Percentiles rank a stretch among this genome's conserved stretches.
Evolutionary conservation across 2,888 invertebrate genomes (phyloP).

Genomic region (Nomada ferruginata): DNA sequence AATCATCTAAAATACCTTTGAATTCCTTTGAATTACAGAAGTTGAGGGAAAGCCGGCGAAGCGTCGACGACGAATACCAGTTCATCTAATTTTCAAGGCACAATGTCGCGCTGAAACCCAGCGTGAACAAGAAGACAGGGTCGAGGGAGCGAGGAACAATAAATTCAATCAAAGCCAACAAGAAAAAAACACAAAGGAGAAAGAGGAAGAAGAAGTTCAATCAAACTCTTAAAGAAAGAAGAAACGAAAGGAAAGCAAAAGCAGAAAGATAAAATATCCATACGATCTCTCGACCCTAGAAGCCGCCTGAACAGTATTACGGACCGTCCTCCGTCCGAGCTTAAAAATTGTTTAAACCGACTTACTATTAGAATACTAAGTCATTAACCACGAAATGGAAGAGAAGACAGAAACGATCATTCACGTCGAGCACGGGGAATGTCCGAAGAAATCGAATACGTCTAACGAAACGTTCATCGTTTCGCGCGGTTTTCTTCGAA

Average conservation of each 20-base stretch:
- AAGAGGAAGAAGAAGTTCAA: neutral
- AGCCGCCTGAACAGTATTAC: conserved; percentile 76
- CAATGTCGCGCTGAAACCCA: conserved; percentile 45
- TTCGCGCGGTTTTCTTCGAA: neutral
- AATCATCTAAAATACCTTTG: neutral
- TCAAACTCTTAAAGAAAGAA: conserved; percentile 27
- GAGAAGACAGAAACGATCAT: neutral
- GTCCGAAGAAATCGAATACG: neutral
- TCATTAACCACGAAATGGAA: conserved; percentile 43
- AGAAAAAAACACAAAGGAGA: conserved; percentile 12
- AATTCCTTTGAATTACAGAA: conserved; percentile 68
- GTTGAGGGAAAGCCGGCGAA: conserved; percentile 58
- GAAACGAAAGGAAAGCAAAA: neutral
- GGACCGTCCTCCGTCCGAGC: conserved; percentile 75
- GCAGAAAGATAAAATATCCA: neutral
- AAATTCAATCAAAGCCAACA: conserved; percentile 1
- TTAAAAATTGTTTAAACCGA: conserved; percentile 67
- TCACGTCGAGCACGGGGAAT: neutral
- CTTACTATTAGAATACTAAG: conserved; percentile 55
- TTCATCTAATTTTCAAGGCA: conserved; percentile 64
- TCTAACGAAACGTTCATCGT: conserved; percentile 3
- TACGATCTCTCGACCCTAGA: conserved; percentile 61
- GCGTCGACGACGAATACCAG: conserved; percentile 62
- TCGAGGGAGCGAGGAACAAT: conserved; percentile 38
- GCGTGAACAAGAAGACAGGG: conserved; percentile 58